Percentiles rank a stretch among this genome's conserved stretches.
These are phyloP conservation scores for Abramis brama DNA, from an alignment of 2,113 vertebrate genomes.

Conservation along the genomic window DNA sequence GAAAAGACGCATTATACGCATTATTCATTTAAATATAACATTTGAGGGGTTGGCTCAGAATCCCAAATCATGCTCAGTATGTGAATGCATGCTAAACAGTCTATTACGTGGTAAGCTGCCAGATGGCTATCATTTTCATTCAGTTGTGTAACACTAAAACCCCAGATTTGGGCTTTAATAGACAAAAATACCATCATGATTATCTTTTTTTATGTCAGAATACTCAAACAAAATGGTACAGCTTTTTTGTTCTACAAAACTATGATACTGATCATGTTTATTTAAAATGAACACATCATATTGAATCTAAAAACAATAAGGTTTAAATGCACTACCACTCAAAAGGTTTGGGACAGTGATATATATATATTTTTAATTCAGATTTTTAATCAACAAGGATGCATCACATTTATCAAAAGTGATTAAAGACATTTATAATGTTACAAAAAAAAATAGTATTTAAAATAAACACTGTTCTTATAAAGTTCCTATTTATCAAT, in stretches of 20 bases:
- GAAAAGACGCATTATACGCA: slow-evolving; percentile 59
- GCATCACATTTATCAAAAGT: background rate
- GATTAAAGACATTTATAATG: too few relatives aligned
- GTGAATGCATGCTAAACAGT: slow-evolving; percentile 67
- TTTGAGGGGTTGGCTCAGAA: slow-evolving; percentile 67
- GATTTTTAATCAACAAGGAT: background rate
- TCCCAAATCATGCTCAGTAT: slow-evolving; percentile 69
- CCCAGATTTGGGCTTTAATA: slow-evolving; percentile 57
- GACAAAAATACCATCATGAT: slow-evolving; percentile 51
- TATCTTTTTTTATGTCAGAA: background rate
- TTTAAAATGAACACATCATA: background rate
- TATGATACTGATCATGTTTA: background rate
- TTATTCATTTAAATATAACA: slow-evolving; percentile 72
- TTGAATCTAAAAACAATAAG: background rate
- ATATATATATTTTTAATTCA: too few relatives aligned
- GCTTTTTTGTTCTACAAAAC: background rate
- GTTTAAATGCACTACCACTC: background rate
- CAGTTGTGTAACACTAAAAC: slow-evolving; percentile 76
- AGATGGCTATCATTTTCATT: slow-evolving; percentile 79
- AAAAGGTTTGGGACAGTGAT: background rate
- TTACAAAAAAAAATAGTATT: too few relatives aligned
- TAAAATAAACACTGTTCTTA: background rate
- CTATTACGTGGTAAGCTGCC: slow-evolving; percentile 69
- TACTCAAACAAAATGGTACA: background rate
- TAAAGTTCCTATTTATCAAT: too few relatives aligned